Conservation (phyloP, 2,113 vertebrate species). For the Ancistrus triradiatus region DNA sequence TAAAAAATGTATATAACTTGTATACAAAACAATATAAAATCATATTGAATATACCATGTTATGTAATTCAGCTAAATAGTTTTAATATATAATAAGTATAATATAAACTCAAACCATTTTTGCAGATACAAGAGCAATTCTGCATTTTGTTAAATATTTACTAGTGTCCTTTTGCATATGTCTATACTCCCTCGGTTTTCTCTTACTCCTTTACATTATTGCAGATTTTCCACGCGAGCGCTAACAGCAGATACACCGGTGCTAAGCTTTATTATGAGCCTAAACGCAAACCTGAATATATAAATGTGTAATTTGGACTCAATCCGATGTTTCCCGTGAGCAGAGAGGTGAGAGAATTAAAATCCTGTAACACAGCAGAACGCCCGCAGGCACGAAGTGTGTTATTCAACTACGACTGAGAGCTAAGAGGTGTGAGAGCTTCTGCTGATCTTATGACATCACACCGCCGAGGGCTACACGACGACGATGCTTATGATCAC, state of each 20-base stretch:
- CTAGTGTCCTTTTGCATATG: no score
- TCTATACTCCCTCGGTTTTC: no score
- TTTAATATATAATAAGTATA: no score
- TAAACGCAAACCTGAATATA: conserved; percentile 6
- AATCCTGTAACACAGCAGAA: conserved; percentile 4
- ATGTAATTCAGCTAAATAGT: no score
- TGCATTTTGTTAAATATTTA: no score
- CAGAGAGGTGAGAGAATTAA: conserved; percentile 10
- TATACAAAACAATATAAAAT: no score
- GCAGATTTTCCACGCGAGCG: background rate
- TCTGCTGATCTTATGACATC: conserved; percentile 59
- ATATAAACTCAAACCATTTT: no score
- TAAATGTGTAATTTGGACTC: background rate
- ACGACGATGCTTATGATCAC: conserved; percentile 55
- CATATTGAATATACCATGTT: no score
- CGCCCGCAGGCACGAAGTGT: conserved; percentile 29
- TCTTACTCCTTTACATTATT: background rate
- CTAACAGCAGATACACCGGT: background rate
- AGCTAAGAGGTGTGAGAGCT: conserved; percentile 43
- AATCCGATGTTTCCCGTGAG: conserved; percentile 3
- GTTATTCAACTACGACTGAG: conserved; percentile 1
- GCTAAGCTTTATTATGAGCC: background rate
- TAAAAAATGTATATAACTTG: no score
- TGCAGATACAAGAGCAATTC: no score
- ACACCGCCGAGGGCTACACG: conserved; percentile 58